Evolutionary conservation across 2,113 vertebrate genomes (phyloP).

Genomic region (Coptodon bakossiorum): DNA sequence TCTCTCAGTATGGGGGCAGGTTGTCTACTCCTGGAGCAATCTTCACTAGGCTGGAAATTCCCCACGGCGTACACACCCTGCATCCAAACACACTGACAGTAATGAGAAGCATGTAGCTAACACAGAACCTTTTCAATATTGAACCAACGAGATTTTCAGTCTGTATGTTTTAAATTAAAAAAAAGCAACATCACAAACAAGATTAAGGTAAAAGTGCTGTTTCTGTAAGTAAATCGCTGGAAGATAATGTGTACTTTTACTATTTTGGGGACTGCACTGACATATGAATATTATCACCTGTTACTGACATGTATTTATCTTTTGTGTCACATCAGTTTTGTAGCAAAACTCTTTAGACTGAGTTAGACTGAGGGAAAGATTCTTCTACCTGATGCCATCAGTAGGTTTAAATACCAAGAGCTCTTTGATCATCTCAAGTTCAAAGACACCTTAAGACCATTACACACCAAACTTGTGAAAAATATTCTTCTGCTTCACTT

Average conservation of each 20-base stretch:
- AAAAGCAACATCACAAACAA: neutral
- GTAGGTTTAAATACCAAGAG: neutral
- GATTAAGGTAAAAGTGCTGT: neutral
- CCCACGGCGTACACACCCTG: constrained; percentile 91
- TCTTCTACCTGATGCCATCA: neutral
- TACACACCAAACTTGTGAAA: neutral
- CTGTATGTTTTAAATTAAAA: neutral
- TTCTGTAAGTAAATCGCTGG: neutral
- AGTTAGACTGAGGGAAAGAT: neutral
- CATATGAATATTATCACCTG: neutral
- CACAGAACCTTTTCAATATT: neutral
- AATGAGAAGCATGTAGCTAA: neutral
- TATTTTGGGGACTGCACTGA: neutral
- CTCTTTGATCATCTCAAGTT: neutral
- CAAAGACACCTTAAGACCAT: neutral
- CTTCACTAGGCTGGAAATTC: constrained; percentile 88
- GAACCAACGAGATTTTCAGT: neutral
- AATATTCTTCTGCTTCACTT: neutral
- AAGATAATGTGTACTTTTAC: neutral
- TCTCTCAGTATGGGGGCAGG: constrained; percentile 72
- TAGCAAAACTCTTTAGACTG: neutral
- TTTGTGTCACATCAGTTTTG: neutral
- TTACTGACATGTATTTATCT: neutral
- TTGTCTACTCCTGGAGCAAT: constrained; percentile 66
- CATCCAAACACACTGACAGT: neutral